A percentile compares a stretch with the other conserved stretches of the same genome.
phyloP scores from a whole-genome alignment of 37 sponge, comb jelly and placozoan species.

The Ephydatia muelleri region DNA sequence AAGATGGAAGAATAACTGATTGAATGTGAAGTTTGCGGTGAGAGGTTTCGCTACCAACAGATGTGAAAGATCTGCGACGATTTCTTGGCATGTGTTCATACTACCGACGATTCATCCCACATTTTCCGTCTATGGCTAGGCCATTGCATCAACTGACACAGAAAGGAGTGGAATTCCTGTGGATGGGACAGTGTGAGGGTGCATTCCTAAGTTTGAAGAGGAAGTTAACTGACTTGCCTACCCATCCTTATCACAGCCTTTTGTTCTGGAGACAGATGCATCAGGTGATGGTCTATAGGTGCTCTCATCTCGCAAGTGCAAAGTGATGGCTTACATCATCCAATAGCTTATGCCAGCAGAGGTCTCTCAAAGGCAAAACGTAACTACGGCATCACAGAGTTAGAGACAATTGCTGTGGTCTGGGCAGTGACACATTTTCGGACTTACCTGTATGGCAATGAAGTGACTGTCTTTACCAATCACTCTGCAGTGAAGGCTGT shows the following conservation, averaged over 20 bases:
- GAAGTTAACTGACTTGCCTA: conserved; percentile 33
- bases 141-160: conserved; percentile 15
- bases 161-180: background rate
- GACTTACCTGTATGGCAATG: conserved; percentile 45
- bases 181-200: too few species aligned
- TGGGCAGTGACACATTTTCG: conserved; percentile 53
- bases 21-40: too few species aligned
- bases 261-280: conserved; percentile 63
- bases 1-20: too few species aligned
- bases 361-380: conserved; percentile 41
- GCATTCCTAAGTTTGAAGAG: too few species aligned
- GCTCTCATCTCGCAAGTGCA: conserved; percentile 46
- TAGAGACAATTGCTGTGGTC: conserved; percentile 73
- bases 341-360: conserved; percentile 63
- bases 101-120: conserved; percentile 20
- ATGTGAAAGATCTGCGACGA: conserved; percentile 21
- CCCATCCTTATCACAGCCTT: conserved; percentile 28
- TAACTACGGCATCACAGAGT: conserved; percentile 58
- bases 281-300: conserved; percentile 42
- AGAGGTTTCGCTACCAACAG: too few species aligned
- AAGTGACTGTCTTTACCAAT: conserved; percentile 33
- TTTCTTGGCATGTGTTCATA: conserved; percentile 49
- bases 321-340: conserved; percentile 23
- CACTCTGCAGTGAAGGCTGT: conserved; percentile 64
- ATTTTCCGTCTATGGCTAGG: conserved; percentile 6